These are phyloP conservation scores for Rhagonycha lutea DNA, from an alignment of 2,888 invertebrate genomes.

Conservation along the genomic window DNA sequence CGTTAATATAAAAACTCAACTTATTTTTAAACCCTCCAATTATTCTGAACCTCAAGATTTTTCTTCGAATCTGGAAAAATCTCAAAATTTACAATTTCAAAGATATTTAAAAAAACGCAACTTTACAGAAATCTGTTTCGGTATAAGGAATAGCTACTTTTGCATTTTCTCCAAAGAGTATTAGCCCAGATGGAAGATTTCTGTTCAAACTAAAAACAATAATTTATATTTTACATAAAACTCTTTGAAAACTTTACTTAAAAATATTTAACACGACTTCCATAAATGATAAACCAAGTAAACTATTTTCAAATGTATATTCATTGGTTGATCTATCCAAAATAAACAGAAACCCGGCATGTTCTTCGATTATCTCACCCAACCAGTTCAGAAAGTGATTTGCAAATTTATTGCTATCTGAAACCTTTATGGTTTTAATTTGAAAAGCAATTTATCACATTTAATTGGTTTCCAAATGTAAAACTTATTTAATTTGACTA, in stretches of 20 bases:
- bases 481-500: too few species aligned
- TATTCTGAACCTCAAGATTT: neutral
- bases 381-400: neutral
- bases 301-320: neutral
- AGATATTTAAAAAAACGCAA: neutral
- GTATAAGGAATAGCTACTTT: neutral
- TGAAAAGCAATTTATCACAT: neutral
- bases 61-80: neutral
- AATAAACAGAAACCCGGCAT: slow-evolving; percentile 1
- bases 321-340: neutral
- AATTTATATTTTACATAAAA: neutral
- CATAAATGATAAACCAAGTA: neutral
- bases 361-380: neutral
- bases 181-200: neutral
- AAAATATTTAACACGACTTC: neutral
- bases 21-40: neutral
- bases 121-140: neutral
- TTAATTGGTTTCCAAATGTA: too few species aligned
- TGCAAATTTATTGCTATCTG: neutral
- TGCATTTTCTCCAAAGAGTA: neutral
- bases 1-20: neutral
- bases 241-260: neutral
- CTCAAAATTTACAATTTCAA: neutral
- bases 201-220: neutral
- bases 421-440: neutral